Conservation (phyloP, 2,888 invertebrate genomes). For the Andricus curvator region DNA sequence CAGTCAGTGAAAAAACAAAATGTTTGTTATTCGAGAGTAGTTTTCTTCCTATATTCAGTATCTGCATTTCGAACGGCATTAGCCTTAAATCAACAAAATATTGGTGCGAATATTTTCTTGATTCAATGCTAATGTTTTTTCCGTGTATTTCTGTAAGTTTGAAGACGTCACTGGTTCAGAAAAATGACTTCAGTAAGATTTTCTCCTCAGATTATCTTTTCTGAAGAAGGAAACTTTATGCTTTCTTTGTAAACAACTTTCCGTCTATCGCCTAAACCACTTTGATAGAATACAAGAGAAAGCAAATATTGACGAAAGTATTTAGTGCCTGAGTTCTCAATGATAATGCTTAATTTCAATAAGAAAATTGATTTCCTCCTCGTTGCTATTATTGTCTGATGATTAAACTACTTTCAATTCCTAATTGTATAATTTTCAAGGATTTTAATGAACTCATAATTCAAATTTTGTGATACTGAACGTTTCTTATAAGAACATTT, state of each 20-base stretch:
- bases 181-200: conserved; percentile 1
- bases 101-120: too few relatives aligned
- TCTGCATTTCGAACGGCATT: too few relatives aligned
- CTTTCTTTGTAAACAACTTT: conserved; percentile 25
- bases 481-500: too few relatives aligned
- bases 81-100: too few relatives aligned
- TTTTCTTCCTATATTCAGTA: too few relatives aligned
- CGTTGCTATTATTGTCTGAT: background rate
- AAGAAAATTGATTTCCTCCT: background rate
- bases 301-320: background rate
- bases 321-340: background rate
- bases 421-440: too few relatives aligned
- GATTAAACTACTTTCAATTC: too few relatives aligned
- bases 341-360: background rate
- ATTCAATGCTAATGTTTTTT: too few relatives aligned
- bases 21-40: too few relatives aligned
- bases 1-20: too few relatives aligned
- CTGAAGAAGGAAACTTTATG: background rate
- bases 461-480: too few relatives aligned
- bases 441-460: too few relatives aligned
- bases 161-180: background rate
- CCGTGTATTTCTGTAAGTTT: background rate
- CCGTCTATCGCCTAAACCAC: conserved; percentile 4
- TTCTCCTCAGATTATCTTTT: conserved; percentile 9
- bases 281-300: background rate